Base-by-base conservation (phyloP, 2,888 invertebrate species). In the Polyommatus iphigenia region DNA sequence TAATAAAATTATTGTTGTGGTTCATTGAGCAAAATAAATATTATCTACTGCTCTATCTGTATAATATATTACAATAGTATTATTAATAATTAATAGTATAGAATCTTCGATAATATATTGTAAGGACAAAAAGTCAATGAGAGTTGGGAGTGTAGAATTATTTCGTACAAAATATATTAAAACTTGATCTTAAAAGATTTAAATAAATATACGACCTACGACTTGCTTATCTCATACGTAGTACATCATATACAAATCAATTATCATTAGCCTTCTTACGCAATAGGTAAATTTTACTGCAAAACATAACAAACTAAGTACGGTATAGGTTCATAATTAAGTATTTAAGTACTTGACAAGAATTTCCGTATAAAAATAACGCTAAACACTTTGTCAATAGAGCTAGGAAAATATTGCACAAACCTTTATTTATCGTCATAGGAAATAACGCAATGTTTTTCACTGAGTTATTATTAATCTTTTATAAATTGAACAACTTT, bases 141-240 rank as follows among this genome's bases (percentile, higher is more conserved):
- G 2, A n/a, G n/a, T 6, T 57, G 57, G 2, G n/a, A 57, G 2
- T 54, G 54, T n/a, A 57, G 7, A 57, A n/a, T 18, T 54, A 59
- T 59, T 59, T n/a, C n/a, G 57, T 57, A 13, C 18, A 57, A 57
- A n/a, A n/a, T n/a, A 4, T 20, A n/a, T 59, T n/a, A 59, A 8
- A 59, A 59, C 3, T 20, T 20, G 3, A 59, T n/a, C 18, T 15
- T 32, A 71, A 36, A 71, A 32, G 18, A 71, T 71, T 15, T 32
- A 29, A 71, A 71, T 32, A 29, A 36, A 32, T 15, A 71, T n/a
- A 7, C 71, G 13, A 71, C 67, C 67, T 71, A 71, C 67, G 71
- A 36, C 71, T 71, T 71, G 71, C 36, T 71, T 71, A 32, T 36
- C 71, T 32, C 5, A 59, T 20, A 32, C 15, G 13, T 46, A 3